Base-by-base conservation (phyloP, 2,797 vertebrate genomes). In the Sebastes aleutianus region DNA sequence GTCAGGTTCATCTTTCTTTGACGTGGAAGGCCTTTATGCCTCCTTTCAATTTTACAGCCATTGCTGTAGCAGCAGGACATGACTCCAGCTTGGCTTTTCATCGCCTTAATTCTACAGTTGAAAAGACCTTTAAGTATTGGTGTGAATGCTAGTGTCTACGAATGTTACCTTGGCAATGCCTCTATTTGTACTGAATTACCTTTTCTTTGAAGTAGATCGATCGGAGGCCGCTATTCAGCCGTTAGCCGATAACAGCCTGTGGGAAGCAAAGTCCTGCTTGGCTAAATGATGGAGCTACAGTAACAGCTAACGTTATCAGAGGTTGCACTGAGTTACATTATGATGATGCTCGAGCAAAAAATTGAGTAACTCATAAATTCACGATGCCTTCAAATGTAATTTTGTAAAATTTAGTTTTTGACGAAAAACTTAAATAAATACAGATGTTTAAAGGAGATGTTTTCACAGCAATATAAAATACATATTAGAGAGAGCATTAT, bases 1-100 rank as follows among this genome's bases (percentile, higher is more conserved):
- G 90, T 89, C 81, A 95, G 91, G 89, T 77, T 78, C 80, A 93
- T 89, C 71, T 70, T 69, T 91, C 72, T 84, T 72, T 81, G 86
- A 87, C 83, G 70, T 74, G 26, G 67, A 36, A 43, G 27, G 78
- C 72, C 74, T 79, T 72, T 78, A 65, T 82, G 74, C 63, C 58
- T 83, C 61, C 65, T 81, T 85, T 83, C 71, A 87, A 81, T 89
- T 68, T 72, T 78, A 77, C 47, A 78, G 78, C 74, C 57, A 74
- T 26, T 74, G 70, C 82, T 70, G 74, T 62, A 73, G 59, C 67
- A 76, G 59, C 67, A 76, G 69, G 71, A 84, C 79, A 86, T 27
- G 66, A 63, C 47, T 71, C 62, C 64, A 56, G 43, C 72, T 74
- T 59, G 24, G 11, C 66, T 83, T 88, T 78, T 73, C 34, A 72